Conservation (phyloP, 2,888 invertebrate genomes). For the Ephialtes manifestator region DNA sequence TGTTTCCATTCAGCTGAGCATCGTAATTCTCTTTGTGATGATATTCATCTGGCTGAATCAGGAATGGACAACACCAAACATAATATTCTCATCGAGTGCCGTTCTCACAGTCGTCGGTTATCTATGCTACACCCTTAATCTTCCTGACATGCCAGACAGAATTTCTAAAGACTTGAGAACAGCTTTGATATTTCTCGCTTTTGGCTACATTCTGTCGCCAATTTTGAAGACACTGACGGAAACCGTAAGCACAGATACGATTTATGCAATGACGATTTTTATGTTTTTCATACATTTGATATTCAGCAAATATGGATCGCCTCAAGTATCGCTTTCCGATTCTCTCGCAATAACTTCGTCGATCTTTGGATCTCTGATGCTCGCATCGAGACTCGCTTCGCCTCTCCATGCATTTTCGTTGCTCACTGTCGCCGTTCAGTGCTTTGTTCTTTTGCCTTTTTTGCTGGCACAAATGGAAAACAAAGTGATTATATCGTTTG, state of each 20-base stretch:
- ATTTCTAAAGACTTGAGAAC: conserved; percentile 90
- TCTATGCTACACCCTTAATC: conserved; percentile 86
- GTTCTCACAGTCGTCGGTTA: conserved; percentile 89
- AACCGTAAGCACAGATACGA: conserved; percentile 98
- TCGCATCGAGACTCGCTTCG: conserved; percentile 95
- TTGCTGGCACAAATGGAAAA: conserved; percentile 89
- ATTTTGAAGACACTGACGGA: conserved; percentile 97
- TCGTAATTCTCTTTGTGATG: conserved; percentile 91
- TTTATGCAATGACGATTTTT: conserved; percentile 96
- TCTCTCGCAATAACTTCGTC: conserved; percentile 97
- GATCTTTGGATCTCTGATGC: conserved; percentile 97
- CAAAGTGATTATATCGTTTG: conserved; percentile 87
- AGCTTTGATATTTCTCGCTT: conserved; percentile 92
- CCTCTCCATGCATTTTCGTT: conserved; percentile 96
- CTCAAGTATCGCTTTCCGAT: conserved; percentile 95
- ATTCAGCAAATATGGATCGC: conserved; percentile 97
- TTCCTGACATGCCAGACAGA: conserved; percentile 72
- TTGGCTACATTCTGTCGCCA: conserved; percentile 96
- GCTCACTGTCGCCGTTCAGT: conserved; percentile 94
- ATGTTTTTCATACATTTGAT: conserved; percentile 96
- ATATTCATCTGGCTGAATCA: conserved; percentile 92
- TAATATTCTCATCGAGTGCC: conserved; percentile 88
- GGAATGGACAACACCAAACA: conserved; percentile 89
- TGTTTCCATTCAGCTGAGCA: conserved; percentile 93
- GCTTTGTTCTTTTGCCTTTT: conserved; percentile 96